phyloP scores from a whole-genome alignment of 2,113 vertebrate species.

The Zapus hudsonius region DNA sequence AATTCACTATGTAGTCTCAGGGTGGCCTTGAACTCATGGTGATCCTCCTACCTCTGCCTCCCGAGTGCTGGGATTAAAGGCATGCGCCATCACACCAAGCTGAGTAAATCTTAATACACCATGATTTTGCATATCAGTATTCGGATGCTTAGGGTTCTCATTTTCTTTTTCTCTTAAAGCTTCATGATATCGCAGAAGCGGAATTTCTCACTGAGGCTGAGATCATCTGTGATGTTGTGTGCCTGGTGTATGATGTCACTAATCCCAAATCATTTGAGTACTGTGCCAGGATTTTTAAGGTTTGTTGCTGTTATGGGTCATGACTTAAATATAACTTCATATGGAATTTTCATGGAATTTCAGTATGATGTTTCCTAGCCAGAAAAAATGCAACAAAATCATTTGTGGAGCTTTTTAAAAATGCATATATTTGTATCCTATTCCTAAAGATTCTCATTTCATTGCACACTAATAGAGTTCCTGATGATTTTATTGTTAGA shows the following conservation, averaged over 20 bases:
- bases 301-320: constrained; percentile 80
- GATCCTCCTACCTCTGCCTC: too few relatives aligned
- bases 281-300: constrained; percentile 98
- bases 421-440: too few relatives aligned
- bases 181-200: constrained; percentile 94
- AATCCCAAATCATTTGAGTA: constrained; percentile 96
- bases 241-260: constrained; percentile 96
- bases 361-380: constrained; percentile 48
- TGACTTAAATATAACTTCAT: constrained; percentile 53
- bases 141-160: constrained; percentile 4
- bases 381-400: constrained; percentile 48
- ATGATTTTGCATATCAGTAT: constrained; percentile 12
- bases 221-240: constrained; percentile 94
- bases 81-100: too few relatives aligned
- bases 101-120: too few relatives aligned
- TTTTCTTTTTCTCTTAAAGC: constrained; percentile 84
- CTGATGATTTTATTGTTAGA: background rate
- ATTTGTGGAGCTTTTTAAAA: background rate
- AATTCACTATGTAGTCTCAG: too few relatives aligned
- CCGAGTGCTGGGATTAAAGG: too few relatives aligned
- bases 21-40: too few relatives aligned
- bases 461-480: background rate
- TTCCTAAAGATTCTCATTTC: constrained; percentile 15
- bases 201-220: constrained; percentile 94
- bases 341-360: constrained; percentile 41